Conservation (phyloP, 2,113 vertebrate genomes). For the Hydrolagus affinis region DNA sequence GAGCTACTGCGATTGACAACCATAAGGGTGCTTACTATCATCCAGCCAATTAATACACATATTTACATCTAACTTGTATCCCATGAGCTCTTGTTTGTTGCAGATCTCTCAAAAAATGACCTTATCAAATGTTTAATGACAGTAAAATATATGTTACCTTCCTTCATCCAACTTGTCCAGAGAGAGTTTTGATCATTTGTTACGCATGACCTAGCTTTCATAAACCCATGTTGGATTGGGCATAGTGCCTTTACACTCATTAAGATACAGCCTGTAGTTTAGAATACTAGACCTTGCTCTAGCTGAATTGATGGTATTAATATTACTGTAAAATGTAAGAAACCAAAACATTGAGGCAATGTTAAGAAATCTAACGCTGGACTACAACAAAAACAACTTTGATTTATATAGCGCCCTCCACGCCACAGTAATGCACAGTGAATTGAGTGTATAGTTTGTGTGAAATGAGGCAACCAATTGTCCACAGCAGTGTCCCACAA, state of each 20-base stretch:
- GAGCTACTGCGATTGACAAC: constrained; percentile 2
- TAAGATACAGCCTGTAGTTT: background rate
- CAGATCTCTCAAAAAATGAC: constrained; percentile 2
- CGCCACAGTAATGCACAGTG: too few species aligned
- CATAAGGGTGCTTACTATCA: background rate
- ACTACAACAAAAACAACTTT: too few species aligned
- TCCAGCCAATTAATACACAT: constrained; percentile 19
- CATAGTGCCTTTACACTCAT: constrained; percentile 1
- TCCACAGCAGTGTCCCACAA: too few species aligned
- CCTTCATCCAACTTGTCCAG: background rate
- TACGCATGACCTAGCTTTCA: constrained; percentile 9
- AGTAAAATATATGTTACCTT: background rate
- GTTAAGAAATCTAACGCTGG: too few species aligned
- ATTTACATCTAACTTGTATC: background rate
- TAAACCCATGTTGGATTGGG: background rate
- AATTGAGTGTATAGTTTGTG: too few species aligned
- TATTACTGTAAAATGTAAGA: background rate
- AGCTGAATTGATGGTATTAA: background rate
- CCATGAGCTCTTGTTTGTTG: constrained; percentile 15
- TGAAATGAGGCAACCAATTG: too few species aligned
- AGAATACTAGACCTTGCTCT: too few species aligned
- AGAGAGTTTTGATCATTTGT: constrained; percentile 16
- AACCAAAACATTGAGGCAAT: background rate
- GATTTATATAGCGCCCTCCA: too few species aligned
- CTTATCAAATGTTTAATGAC: constrained; percentile 15